Base-by-base conservation (phyloP, 2,797 vertebrate genomes). In the Lophotriccus pileatus region DNA sequence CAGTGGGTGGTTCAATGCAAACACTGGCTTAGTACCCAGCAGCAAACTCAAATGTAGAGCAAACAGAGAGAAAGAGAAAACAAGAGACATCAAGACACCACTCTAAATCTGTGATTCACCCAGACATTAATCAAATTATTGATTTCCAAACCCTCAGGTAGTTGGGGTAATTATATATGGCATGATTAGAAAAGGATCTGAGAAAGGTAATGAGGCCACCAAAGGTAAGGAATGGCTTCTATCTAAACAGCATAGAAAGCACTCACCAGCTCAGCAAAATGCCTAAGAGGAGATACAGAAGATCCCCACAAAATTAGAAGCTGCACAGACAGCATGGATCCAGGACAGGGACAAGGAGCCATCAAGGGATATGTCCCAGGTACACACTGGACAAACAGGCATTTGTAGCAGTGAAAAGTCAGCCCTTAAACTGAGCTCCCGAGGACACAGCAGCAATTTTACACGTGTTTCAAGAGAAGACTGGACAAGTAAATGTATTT, bases 341-440 rank as follows among this genome's bases (percentile, higher is more conserved):
- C 1, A 83, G 24, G 4, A 11, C 10, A 43, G 46, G 24, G 47
- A 27, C 32, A 73, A 73, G 50, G 23, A 80, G 43, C 23, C 47
- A 49, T 22, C 34, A 69, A 23, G 66, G 4, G 47, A 0, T 4
- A 2, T 1, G 9, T 28, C 55, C 20, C 34, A 21, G 1, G 28
- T 39, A 43, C 49, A 14, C n/a, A 55, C 32, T 6, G 72, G 43
- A 21, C 43, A 44, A 50, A 62, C 18, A 56, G 4, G 28, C 53
- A 23, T 59, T 59, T 41, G 20, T 37, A 83, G 41, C 50, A 64
- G 14, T 10, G 23, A 13, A 8, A 18, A 30, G 21, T 58, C 66
- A 88, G 34, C 15, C 25, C 37, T 58, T 63, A 58, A 72, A 67
- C 27, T 5, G 7, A 11, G 39, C 4, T 30, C 32, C 60, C 32